Evolutionary conservation across 2,113 vertebrate species (phyloP).

Genomic region (Catharus minimus): DNA sequence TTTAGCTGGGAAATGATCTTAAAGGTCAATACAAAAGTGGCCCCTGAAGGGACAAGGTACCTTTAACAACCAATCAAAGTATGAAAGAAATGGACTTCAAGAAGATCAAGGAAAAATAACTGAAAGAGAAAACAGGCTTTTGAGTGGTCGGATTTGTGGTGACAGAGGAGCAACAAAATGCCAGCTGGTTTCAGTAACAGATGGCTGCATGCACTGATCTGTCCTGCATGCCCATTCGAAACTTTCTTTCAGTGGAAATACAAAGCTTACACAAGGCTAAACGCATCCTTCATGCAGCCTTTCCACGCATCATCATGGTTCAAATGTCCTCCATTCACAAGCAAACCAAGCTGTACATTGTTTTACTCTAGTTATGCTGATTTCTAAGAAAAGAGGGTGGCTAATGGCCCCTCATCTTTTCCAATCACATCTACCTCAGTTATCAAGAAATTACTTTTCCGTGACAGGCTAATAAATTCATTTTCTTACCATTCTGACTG

Average conservation of each 20-base stretch:
- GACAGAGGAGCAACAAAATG: constrained; percentile 41
- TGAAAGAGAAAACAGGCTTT: neutral
- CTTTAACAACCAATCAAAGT: neutral
- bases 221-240: constrained; percentile 32
- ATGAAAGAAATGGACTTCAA: neutral
- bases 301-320: neutral
- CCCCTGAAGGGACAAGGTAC: constrained; percentile 1
- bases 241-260: constrained; percentile 45
- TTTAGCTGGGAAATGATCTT: constrained; percentile 6
- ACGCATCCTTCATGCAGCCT: neutral
- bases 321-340: constrained; percentile 4
- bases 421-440: neutral
- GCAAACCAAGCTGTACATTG: neutral
- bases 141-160: neutral
- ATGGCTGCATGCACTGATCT: constrained; percentile 28
- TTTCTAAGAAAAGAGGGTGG: neutral
- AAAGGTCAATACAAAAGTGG: constrained; percentile 15
- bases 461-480: neutral
- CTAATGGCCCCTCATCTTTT: neutral
- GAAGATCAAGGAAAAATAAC: constrained; percentile 24
- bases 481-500: neutral
- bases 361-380: neutral
- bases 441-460: neutral
- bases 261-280: constrained; percentile 9
- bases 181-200: constrained; percentile 57